Conservation (phyloP, 2,888 invertebrate genomes). For the Drosophila meridiana region DNA sequence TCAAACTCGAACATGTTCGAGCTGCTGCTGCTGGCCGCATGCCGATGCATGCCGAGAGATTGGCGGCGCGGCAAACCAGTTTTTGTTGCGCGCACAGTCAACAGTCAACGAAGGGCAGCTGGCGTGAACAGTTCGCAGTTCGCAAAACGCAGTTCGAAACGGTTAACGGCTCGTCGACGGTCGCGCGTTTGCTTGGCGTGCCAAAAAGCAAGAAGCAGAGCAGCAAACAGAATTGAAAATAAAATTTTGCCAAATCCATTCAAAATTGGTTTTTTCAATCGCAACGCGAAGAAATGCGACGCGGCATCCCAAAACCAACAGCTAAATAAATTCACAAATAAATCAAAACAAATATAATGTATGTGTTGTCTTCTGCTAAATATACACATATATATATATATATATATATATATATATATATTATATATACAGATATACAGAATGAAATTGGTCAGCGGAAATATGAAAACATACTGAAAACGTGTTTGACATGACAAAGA, state of each 20-base stretch:
- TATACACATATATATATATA: background rate
- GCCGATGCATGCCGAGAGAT: conserved; percentile 45
- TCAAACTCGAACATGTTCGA: conserved; percentile 57
- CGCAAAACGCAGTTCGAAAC: conserved; percentile 37
- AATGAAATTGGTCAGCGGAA: conserved; percentile 54
- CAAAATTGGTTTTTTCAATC: conserved; percentile 74
- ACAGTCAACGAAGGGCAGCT: conserved; percentile 72
- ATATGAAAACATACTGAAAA: conserved; percentile 69
- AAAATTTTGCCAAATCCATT: conserved; percentile 60
- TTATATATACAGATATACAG: background rate
- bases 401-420: background rate
- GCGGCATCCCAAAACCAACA: conserved; percentile 44
- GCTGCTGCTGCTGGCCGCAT: conserved; percentile 20
- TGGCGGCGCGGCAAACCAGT: conserved; percentile 57
- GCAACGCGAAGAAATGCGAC: conserved; percentile 69
- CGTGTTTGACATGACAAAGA: conserved; percentile 64
- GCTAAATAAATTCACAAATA: conserved; percentile 31
- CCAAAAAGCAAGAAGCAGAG: conserved; percentile 27
- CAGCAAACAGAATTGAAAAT: conserved; percentile 58
- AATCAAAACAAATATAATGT: conserved; percentile 51
- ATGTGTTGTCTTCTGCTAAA: conserved; percentile 46
- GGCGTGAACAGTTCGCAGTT: conserved; percentile 57
- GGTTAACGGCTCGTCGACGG: conserved; percentile 42
- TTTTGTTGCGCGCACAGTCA: conserved; percentile 62
- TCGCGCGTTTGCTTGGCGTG: conserved; percentile 73